Percentiles rank a stretch among this genome's conserved stretches.
Evolutionary conservation across 2,797 vertebrate genomes (phyloP).

Genomic region (Premnoplex brunnescens): DNA sequence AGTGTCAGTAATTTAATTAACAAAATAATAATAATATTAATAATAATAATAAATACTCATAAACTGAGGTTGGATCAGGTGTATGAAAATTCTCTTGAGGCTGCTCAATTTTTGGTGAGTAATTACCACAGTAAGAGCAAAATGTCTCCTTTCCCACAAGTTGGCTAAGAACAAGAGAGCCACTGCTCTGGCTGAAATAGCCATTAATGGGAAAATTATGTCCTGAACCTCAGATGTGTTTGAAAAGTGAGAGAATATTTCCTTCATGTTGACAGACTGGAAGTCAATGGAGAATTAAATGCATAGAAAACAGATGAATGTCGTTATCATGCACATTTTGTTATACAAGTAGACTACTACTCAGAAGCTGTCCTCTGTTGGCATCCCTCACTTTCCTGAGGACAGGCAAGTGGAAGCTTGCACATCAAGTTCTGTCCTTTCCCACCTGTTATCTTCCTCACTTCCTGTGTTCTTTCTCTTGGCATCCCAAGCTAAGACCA

Average conservation of each 20-base stretch:
- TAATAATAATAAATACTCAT: not conserved
- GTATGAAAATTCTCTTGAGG: not conserved
- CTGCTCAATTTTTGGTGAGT: not conserved
- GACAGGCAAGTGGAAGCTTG: not conserved
- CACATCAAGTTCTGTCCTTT: not conserved
- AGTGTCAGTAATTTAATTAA: not conserved
- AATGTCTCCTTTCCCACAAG: not conserved
- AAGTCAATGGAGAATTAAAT: not conserved
- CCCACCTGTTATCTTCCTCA: not conserved
- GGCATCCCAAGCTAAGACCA: not conserved
- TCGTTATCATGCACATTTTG: not conserved
- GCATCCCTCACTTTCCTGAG: not conserved
- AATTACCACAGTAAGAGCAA: not conserved
- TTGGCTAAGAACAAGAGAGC: not conserved
- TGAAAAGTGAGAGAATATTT: conserved; percentile 13
- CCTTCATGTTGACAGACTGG: not conserved
- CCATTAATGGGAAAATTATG: conserved; percentile 23
- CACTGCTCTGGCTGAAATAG: not conserved
- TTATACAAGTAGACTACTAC: not conserved
- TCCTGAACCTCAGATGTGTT: not conserved
- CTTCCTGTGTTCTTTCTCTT: not conserved
- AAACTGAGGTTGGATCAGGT: not conserved
- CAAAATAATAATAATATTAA: not conserved
- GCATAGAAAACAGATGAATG: not conserved
- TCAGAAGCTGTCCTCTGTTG: not conserved